Evolutionary conservation across 2,113 vertebrate species (phyloP).

Genomic region (Prunella fulvescens): DNA sequence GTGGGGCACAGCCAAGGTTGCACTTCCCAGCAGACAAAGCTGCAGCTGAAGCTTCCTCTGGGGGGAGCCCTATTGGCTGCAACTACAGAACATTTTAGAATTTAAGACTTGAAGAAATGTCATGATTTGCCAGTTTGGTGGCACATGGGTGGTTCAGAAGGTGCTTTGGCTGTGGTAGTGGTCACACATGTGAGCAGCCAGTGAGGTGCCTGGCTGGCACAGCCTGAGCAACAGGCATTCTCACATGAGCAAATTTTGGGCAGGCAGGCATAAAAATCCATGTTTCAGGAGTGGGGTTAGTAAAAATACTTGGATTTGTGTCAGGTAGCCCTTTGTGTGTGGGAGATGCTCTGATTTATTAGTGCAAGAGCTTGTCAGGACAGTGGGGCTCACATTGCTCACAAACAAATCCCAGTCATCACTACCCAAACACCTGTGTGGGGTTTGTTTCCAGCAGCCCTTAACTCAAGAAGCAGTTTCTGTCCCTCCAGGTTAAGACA

Average conservation of each 20-base stretch:
- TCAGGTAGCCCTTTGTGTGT: not conserved
- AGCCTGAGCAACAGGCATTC: not conserved
- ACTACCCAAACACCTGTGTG: not conserved
- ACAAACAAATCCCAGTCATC: not conserved
- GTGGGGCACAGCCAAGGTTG: not conserved
- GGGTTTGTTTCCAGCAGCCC: slow-evolving; percentile 5
- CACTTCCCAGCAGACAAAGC: not conserved
- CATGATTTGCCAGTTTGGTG: not conserved
- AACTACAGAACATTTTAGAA: not conserved
- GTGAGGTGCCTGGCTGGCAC: not conserved
- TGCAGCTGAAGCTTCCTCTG: not conserved
- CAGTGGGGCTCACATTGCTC: not conserved
- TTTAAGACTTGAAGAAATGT: not conserved
- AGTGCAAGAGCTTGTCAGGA: rapidly evolving
- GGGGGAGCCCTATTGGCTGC: not conserved
- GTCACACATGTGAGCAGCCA: rapidly evolving
- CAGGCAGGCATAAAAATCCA: not conserved
- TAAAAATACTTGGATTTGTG: not conserved
- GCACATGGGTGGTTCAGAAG: not conserved
- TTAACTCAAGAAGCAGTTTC: slow-evolving; percentile 10
- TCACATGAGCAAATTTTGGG: not conserved
- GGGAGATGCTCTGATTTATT: not conserved
- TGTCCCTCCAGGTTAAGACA: not conserved
- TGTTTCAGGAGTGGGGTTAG: not conserved
- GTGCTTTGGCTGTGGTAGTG: not conserved